Evolutionary conservation across 2,797 vertebrate species (phyloP).

Genomic region (Sebastes oblongus): DNA sequence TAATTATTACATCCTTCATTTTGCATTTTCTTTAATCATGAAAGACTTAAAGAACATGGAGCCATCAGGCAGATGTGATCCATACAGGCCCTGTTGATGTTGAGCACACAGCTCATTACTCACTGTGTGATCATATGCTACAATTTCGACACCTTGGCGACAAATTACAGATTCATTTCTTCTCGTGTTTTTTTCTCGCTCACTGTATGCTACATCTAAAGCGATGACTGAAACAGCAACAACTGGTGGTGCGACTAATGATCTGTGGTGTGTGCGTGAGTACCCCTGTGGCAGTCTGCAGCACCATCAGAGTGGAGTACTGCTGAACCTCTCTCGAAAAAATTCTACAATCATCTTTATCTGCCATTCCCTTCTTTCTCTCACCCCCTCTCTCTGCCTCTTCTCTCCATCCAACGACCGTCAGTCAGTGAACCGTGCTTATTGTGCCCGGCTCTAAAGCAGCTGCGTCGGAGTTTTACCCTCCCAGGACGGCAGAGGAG

Average conservation of each 20-base stretch:
- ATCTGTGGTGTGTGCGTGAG: neutral
- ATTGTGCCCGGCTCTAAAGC: slow-evolving; percentile 39
- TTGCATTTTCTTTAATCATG: neutral
- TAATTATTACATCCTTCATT: neutral
- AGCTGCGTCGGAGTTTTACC: slow-evolving; percentile 32
- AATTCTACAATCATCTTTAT: slow-evolving; percentile 2
- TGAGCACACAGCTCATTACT: slow-evolving; percentile 11
- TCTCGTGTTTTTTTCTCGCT: slow-evolving; percentile 9
- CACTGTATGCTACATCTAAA: slow-evolving; percentile 3
- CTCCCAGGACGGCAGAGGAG: slow-evolving; percentile 40
- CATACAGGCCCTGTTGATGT: neutral
- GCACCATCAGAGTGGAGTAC: neutral
- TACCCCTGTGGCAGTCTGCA: neutral
- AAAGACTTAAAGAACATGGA: neutral
- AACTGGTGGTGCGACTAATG: neutral
- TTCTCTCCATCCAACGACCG: slow-evolving; percentile 6
- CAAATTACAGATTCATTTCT: slow-evolving; percentile 23
- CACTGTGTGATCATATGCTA: neutral
- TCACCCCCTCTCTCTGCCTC: neutral
- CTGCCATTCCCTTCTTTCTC: slow-evolving; percentile 1
- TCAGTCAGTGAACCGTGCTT: slow-evolving; percentile 35
- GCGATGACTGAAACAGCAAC: neutral
- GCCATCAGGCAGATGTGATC: slow-evolving; percentile 8
- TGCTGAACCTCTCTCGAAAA: slow-evolving; percentile 2
- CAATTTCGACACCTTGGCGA: slow-evolving; percentile 5